Base-by-base conservation (phyloP, 2,888 invertebrate species). In the Terebella lapidaria region DNA sequence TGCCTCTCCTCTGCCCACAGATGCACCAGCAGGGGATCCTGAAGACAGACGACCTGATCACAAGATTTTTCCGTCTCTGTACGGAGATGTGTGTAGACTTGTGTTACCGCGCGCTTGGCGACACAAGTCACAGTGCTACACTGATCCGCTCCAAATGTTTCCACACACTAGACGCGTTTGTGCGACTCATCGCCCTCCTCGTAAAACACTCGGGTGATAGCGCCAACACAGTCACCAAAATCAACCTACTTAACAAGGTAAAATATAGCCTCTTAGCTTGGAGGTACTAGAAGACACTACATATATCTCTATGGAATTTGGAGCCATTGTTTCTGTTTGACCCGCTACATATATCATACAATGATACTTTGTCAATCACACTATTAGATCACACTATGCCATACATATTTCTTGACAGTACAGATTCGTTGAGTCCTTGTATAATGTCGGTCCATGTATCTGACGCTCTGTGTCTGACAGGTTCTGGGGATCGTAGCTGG, bases 21-120 rank as follows among this genome's bases (percentile, higher is more conserved):
- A 94, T 99, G 94, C 95, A 95, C 79, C 86, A 91, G 73, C 91
- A 92, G 71, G 94, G 99, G 2, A 94, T 99, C 62, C 84, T 96
- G 57, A 96, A 96, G 81, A 94, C 95, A 0, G 99, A 99, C 77
- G 97, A 99, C 76, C 85, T 95, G 74, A 95, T 99, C 65, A 94
- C 95, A 0, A 84, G 96, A 60, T 99, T 99, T 84, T 96, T 99
- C 85, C 87, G 97, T 49, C 87, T 96, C 63, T 94, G 94, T 59
- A 94, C 94, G 0, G 94, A 96, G 80, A 89, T 95, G 85, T 96
- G 96, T 81, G 91, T 96, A 1, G 94, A 96, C 79, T 87, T 92
- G 60, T 93, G 94, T 42, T 95, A 95, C 79, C 87, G 94, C 61
- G 87, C 88, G 57, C 82, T 93, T 10, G 85, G 85, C 3, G 93